Base-by-base conservation (phyloP, 2,113 vertebrate genomes). In the Corvus cornix region DNA sequence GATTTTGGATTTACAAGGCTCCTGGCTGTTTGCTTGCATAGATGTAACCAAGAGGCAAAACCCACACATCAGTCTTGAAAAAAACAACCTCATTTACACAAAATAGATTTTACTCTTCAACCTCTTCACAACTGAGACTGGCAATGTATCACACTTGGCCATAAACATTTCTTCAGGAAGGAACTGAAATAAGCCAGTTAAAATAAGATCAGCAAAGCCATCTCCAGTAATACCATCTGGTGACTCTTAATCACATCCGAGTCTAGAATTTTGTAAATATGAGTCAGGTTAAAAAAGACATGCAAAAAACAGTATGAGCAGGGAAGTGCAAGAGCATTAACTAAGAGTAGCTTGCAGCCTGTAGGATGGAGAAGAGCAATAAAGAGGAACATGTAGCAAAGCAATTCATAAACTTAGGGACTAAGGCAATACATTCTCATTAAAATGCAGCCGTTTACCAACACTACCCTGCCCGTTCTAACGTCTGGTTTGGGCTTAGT, bases 151-250 rank as follows among this genome's bases (percentile, higher is more conserved):
- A 84, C 6, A 8, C 66, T 78, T 88, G 67, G 77, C 73, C 66
- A 35, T 77, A 76, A 94, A 88, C 62, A 80, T 79, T 89, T 93
- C 39, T 87, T 73, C 89, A 85, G 93, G 78, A 96, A 95, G 93
- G 67, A 91, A 86, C 30, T 74, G 55, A 87, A 94, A 90, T 84
- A 91, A 95, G 62, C 72, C 96, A 84, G 76, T 90, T 87, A 96
- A 94, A 96, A 81, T 86, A 93, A 93, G 77, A 92, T 66, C 72
- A 87, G 56, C 68, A 87, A 93, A 94, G 37, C 58, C 82, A 74
- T 86, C 84, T 90, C 75, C 75, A 96, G 70, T 83, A 83, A 82
- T 83, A 88, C 73, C 90, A 93, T 94, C 93, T 95, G 92, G 64
- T 93, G 69, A 58, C 53, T 87, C 76, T 95, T 96, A 95, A 93